Evolutionary conservation across 2,113 vertebrate genomes (phyloP).

Genomic region (Terrapene triunguis): DNA sequence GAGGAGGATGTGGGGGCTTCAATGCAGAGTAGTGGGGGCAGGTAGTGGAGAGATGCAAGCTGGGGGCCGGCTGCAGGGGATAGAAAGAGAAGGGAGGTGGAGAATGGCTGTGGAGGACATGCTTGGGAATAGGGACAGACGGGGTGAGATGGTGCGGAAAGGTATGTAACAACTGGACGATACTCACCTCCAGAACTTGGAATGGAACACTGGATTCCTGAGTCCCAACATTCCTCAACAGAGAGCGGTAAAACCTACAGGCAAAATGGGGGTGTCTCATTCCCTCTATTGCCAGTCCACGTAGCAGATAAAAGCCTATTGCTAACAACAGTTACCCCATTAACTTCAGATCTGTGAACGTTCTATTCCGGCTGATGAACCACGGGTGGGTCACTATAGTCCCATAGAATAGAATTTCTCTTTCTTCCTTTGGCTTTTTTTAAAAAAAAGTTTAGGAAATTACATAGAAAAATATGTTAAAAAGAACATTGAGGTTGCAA

Average conservation of each 20-base stretch:
- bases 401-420: not conserved
- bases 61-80: not conserved
- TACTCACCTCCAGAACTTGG: not conserved
- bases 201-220: not conserved
- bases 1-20: too few species aligned
- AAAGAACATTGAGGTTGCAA: not conserved
- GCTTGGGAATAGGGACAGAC: not conserved
- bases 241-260: not conserved
- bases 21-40: not conserved
- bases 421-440: not conserved
- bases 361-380: not conserved
- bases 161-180: not conserved
- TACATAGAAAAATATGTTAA: not conserved
- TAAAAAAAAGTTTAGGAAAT: not conserved
- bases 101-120: not conserved
- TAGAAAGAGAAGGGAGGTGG: not conserved
- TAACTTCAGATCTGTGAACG: not conserved
- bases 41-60: not conserved
- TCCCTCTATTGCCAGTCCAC: not conserved
- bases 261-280: not conserved
- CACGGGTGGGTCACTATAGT: not conserved
- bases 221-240: not conserved
- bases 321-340: not conserved
- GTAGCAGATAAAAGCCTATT: not conserved
- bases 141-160: not conserved